Base-by-base conservation (phyloP, 1,140 invertebrate genomes). In the Pseudomyrmex gracilis region DNA sequence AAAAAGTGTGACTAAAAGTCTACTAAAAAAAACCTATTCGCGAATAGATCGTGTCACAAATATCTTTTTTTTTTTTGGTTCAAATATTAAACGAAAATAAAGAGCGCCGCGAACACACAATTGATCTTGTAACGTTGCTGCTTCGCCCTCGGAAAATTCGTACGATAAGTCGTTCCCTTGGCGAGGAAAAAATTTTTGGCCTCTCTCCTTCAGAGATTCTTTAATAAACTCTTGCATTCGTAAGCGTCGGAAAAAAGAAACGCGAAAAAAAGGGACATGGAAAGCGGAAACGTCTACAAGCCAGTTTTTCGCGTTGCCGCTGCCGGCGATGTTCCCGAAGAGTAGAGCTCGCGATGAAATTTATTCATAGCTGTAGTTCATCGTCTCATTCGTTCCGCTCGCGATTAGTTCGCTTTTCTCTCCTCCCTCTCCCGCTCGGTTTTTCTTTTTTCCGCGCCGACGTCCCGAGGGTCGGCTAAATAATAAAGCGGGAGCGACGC, bases 361-460 rank as follows among this genome's bases (percentile, higher is more conserved):
- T 88, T 88, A 88, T 88, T 88, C 86, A 88, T 88, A 85, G 84
- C 57, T 71, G 67, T 61, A 82, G 77, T 60, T 78, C 71, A 71
- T 78, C 77, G 60, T 88, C 73, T 74, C 74, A 66, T 61, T 77
- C 68, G 57, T 73, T 84, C 55, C 82, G 58, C n/a, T 43, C 49
- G 8, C 84, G 77, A 88, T 83, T 89, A 89, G 84, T 71, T 53
- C 70, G 58, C 17, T n/a, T n/a, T n/a, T n/a, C n/a, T n/a, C n/a
- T n/a, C 53, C 43, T 13, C 66, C 58, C 17, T 13, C n/a, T 12
- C 2, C 13, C 61, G 55, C 47, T n/a, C 10, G 34, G 34, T 13
- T 22, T 57, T 49, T 45, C 83, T 77, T 86, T 89, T 88, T 73
- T 73, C 77, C 53, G 68, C 58, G 51, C 10, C 61, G 4, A 71